Conservation (phyloP, 2,888 invertebrate genomes). For the Flexamia atlantica region DNA sequence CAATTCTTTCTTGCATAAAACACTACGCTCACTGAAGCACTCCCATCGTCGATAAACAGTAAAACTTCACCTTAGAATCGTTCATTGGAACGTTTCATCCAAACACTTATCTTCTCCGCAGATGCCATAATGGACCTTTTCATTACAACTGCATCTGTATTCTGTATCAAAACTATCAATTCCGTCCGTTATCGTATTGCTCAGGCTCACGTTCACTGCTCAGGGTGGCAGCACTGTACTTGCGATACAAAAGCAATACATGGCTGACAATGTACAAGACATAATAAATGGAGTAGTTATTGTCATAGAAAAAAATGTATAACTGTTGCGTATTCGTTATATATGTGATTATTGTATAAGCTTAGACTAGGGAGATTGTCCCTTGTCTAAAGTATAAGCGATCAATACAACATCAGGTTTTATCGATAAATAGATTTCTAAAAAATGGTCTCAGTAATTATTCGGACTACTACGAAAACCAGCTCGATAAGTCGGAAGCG, state of each 20-base stretch:
- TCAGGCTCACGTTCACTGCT: background rate
- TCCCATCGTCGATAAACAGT: background rate
- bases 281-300: background rate
- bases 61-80: background rate
- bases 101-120: slow-evolving; percentile 2
- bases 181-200: background rate
- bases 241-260: background rate
- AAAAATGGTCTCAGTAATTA: no score
- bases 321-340: no score
- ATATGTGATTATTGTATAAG: no score
- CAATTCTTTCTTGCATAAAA: background rate
- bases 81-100: background rate
- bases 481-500: no score
- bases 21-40: background rate
- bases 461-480: no score
- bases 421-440: no score
- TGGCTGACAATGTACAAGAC: background rate
- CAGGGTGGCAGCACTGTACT: background rate
- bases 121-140: slow-evolving; percentile 37
- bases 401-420: no score
- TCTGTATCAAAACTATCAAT: background rate
- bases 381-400: no score
- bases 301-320: no score
- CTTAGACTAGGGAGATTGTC: no score
- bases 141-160: background rate